These are phyloP conservation scores for Passer montanus DNA, from an alignment of 2,113 vertebrate species.

Conservation along the genomic window DNA sequence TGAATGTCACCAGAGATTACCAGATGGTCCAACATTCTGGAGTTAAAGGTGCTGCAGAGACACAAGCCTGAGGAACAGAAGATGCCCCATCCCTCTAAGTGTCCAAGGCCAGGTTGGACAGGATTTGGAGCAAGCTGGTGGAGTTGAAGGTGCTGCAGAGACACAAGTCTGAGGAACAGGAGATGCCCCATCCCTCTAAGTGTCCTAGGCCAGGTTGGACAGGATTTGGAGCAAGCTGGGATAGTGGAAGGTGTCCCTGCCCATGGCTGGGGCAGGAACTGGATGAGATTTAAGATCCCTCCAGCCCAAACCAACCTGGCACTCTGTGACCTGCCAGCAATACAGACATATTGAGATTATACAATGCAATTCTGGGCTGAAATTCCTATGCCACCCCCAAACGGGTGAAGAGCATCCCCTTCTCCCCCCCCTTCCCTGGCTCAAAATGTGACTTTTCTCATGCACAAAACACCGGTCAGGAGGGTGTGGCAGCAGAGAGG, in stretches of 20 bases:
- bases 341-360: background rate
- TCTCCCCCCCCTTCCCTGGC: background rate
- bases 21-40: background rate
- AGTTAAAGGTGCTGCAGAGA: background rate
- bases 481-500: background rate
- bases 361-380: background rate
- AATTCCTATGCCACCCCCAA: background rate
- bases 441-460: background rate
- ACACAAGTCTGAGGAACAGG: background rate
- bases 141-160: background rate
- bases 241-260: background rate
- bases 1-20: background rate
- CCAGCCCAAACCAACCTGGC: background rate
- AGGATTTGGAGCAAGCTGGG: background rate
- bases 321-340: background rate
- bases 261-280: background rate
- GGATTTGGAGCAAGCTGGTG: no score
- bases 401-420: background rate
- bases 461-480: background rate
- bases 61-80: background rate
- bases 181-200: background rate
- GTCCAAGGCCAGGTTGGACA: background rate
- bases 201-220: background rate
- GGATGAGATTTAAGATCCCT: background rate
- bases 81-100: background rate